phyloP scores from a whole-genome alignment of 2,888 invertebrate genomes.

The Drosophila neutralis region DNA sequence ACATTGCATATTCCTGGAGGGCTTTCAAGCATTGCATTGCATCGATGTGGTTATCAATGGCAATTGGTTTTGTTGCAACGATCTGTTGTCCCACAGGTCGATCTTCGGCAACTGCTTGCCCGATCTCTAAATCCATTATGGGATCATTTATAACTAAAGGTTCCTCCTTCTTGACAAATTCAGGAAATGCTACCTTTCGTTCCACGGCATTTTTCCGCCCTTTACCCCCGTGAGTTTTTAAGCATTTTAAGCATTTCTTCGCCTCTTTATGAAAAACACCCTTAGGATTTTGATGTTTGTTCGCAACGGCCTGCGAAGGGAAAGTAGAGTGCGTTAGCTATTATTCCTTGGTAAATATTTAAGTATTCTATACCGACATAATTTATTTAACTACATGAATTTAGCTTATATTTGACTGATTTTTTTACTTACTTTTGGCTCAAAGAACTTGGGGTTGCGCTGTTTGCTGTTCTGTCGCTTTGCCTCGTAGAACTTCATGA shows the following conservation, averaged over 20 bases:
- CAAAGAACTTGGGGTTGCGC: conserved; percentile 53
- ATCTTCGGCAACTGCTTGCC: conserved; percentile 6
- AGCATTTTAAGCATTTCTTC: neutral
- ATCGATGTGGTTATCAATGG: conserved; percentile 23
- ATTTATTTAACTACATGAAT: neutral
- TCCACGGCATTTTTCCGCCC: neutral
- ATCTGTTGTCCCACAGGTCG: neutral
- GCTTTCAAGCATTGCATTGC: conserved; percentile 64
- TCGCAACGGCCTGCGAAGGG: neutral
- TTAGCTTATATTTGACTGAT: neutral
- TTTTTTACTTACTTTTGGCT: conserved; percentile 17
- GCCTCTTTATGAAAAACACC: conserved; percentile 5
- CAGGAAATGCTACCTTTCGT: conserved; percentile 1
- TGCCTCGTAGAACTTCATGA: conserved; percentile 80
- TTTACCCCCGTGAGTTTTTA: no score
- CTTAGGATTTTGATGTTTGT: neutral
- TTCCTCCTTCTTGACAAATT: neutral
- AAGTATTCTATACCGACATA: neutral
- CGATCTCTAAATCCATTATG: neutral
- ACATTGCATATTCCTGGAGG: conserved; percentile 81
- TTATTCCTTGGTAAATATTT: no score
- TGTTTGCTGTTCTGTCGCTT: conserved; percentile 50
- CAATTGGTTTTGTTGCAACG: neutral
- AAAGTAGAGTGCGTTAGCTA: neutral
- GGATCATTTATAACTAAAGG: neutral